Percentiles rank a stretch among this genome's conserved stretches.
Conservation (phyloP, 2,888 invertebrate species). For the Callimorpha dominula region DNA sequence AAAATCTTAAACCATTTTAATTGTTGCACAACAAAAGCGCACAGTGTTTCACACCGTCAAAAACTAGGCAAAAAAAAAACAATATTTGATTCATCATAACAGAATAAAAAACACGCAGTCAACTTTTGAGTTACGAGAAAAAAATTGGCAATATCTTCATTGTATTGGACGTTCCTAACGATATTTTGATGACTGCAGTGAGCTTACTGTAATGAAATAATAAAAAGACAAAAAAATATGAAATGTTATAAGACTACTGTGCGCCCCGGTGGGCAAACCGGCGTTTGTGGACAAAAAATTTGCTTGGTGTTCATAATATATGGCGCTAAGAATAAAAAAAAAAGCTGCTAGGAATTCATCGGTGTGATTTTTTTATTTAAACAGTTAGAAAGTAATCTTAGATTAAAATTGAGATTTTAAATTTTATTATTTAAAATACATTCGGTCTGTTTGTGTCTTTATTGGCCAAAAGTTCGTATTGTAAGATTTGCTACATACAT, state of each 20-base stretch:
- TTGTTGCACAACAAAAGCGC: conserved; percentile 52
- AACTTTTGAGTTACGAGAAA: conserved; percentile 80
- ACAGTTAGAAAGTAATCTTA: neutral
- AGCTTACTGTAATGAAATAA: conserved; percentile 78
- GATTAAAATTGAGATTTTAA: neutral
- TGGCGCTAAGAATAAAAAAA: conserved; percentile 40
- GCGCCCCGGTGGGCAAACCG: conserved; percentile 47
- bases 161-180: conserved; percentile 73
- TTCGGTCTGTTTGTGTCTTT: no score
- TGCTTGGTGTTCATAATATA: conserved; percentile 35
- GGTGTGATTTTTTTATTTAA: conserved; percentile 14
- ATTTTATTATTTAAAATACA: no score
- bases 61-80: conserved; percentile 31
- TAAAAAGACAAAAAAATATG: conserved; percentile 65
- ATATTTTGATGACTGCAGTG: conserved; percentile 80
- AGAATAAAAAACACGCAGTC: conserved; percentile 60
- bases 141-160: conserved; percentile 79
- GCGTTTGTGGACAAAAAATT: conserved; percentile 42
- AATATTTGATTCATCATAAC: conserved; percentile 61
- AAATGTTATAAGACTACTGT: conserved; percentile 65
- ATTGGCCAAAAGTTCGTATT: no score
- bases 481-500: no score
- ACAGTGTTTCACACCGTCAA: conserved; percentile 57
- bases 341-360: conserved; percentile 23
- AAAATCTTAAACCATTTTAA: conserved; percentile 53